These are phyloP conservation scores for Pseudomugil tenellus DNA, from an alignment of 2,797 vertebrate species.

Conservation along the genomic window DNA sequence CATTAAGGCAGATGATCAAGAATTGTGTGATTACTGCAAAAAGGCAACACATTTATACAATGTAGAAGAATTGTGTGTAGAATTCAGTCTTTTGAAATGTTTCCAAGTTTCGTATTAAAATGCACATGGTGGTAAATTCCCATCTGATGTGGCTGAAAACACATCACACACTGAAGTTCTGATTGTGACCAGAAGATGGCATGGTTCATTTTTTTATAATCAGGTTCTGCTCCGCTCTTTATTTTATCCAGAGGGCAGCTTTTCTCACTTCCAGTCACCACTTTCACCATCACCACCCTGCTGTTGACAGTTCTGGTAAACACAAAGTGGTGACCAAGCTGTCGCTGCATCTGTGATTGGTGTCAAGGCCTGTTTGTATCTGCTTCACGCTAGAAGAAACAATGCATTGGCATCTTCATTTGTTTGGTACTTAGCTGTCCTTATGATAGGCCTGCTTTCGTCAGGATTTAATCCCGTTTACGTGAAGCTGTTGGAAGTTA, in stretches of 20 bases:
- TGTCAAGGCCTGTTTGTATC: neutral
- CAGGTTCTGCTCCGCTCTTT: neutral
- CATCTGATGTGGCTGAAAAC: neutral
- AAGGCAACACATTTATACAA: neutral
- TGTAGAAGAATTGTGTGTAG: neutral
- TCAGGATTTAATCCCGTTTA: constrained; percentile 57
- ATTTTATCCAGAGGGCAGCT: neutral
- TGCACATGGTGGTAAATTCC: neutral
- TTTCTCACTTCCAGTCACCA: neutral
- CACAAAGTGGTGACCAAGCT: neutral
- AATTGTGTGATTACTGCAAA: neutral
- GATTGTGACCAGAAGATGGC: constrained; percentile 32
- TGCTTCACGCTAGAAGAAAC: neutral
- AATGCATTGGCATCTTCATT: constrained; percentile 13
- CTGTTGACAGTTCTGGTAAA: neutral
- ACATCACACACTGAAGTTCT: neutral
- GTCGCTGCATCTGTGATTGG: no score
- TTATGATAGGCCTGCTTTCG: constrained; percentile 58
- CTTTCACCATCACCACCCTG: neutral
- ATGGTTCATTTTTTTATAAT: neutral
- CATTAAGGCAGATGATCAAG: neutral
- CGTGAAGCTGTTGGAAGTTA: constrained; percentile 42
- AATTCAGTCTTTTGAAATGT: neutral
- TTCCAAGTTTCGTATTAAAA: neutral
- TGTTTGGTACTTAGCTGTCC: constrained; percentile 45